phyloP scores from a whole-genome alignment of 2,113 vertebrate genomes.

The Cricetomys ansorgei region DNA sequence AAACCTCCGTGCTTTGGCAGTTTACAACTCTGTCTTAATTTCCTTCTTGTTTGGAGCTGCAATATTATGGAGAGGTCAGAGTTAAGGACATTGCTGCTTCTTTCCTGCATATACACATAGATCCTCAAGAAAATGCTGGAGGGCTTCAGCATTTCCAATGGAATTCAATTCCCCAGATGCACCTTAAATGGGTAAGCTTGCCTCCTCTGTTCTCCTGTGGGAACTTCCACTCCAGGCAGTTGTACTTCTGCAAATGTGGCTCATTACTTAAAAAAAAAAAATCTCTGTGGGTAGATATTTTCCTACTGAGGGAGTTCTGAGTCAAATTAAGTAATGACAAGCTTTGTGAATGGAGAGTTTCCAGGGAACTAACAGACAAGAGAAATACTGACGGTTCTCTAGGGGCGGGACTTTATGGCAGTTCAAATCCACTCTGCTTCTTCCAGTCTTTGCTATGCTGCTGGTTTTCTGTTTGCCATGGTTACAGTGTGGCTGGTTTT shows the following conservation, averaged over 20 bases:
- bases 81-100: neutral
- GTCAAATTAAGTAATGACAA: neutral
- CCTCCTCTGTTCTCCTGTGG: neutral
- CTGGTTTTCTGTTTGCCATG: neutral
- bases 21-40: neutral
- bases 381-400: neutral
- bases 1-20: neutral
- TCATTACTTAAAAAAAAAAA: neutral
- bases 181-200: neutral
- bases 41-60: neutral
- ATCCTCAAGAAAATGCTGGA: neutral
- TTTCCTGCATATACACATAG: neutral
- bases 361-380: neutral
- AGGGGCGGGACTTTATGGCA: neutral
- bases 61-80: neutral
- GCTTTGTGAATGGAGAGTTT: slow-evolving; percentile 10
- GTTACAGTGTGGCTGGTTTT: neutral
- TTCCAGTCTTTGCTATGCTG: neutral
- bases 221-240: neutral
- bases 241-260: neutral
- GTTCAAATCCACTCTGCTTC: neutral
- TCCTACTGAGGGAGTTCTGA: neutral
- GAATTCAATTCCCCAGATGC: neutral
- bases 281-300: neutral
- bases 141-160: too few relatives aligned